These are phyloP conservation scores for Conomelus anceps DNA, from an alignment of 2,888 invertebrate species.

Conservation along the genomic window DNA sequence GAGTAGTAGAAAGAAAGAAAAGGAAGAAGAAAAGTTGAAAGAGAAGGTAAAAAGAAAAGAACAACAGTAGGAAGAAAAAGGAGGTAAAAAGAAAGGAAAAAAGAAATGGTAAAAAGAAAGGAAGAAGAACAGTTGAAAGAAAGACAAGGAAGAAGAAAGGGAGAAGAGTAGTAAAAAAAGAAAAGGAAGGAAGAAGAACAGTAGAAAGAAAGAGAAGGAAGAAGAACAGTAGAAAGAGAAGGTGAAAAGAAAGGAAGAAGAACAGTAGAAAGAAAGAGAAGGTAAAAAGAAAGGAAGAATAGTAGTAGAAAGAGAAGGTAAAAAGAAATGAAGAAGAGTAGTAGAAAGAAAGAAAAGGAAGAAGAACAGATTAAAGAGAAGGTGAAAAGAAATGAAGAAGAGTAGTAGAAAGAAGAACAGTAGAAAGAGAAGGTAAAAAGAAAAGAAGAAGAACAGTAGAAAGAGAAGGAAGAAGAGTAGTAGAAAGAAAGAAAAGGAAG, in stretches of 20 bases:
- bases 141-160: not conserved
- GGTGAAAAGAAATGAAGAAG: not conserved
- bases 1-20: not conserved
- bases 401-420: not conserved
- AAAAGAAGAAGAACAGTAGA: not conserved
- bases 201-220: not conserved
- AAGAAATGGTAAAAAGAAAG: too few species aligned
- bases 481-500: not conserved
- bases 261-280: too few species aligned
- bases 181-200: not conserved
- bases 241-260: too few species aligned
- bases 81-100: too few species aligned
- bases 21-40: not conserved
- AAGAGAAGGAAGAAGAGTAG: not conserved
- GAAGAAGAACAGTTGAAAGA: not conserved
- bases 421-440: not conserved
- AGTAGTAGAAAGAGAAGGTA: too few species aligned
- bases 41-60: not conserved
- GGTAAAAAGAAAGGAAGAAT: too few species aligned
- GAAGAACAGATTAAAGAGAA: not conserved
- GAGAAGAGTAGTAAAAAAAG: not conserved
- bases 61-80: not conserved
- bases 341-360: too few species aligned
- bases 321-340: too few species aligned
- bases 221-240: not conserved